Percentiles rank a stretch among this genome's conserved stretches.
These are phyloP conservation scores for Python bivittatus DNA, from an alignment of 2,113 vertebrate species.

Conservation along the genomic window DNA sequence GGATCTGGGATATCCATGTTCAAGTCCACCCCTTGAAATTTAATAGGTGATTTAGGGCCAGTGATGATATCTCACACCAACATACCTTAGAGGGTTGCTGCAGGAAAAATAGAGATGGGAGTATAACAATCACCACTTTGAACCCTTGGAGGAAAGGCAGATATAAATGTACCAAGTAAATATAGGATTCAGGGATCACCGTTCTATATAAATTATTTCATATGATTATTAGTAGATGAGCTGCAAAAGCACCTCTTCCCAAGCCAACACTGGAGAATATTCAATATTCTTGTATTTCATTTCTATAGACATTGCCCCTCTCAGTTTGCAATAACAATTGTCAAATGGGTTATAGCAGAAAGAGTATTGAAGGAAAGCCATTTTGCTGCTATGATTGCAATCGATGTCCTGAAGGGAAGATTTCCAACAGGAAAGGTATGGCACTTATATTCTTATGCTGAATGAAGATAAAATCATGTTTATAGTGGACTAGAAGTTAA, in stretches of 20 bases:
- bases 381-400: conserved; percentile 6
- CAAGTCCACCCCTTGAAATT: background rate
- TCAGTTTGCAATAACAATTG: background rate
- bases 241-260: background rate
- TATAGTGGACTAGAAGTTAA: background rate
- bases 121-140: background rate
- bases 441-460: background rate
- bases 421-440: background rate
- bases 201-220: background rate
- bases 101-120: background rate
- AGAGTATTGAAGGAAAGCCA: background rate
- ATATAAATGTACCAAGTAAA: background rate
- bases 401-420: conserved; percentile 1
- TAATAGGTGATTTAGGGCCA: background rate
- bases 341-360: background rate
- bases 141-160: background rate
- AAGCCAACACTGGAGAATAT: background rate
- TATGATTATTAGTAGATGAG: background rate
- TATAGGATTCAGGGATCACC: too few relatives aligned
- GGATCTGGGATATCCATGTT: background rate
- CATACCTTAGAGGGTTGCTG: background rate
- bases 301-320: background rate
- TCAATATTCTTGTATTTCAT: background rate
- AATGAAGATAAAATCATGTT: background rate
- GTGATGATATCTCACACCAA: background rate